These are phyloP conservation scores for Propithecus deckenii DNA, from an alignment of 2,797 vertebrate species.

Conservation along the genomic window DNA sequence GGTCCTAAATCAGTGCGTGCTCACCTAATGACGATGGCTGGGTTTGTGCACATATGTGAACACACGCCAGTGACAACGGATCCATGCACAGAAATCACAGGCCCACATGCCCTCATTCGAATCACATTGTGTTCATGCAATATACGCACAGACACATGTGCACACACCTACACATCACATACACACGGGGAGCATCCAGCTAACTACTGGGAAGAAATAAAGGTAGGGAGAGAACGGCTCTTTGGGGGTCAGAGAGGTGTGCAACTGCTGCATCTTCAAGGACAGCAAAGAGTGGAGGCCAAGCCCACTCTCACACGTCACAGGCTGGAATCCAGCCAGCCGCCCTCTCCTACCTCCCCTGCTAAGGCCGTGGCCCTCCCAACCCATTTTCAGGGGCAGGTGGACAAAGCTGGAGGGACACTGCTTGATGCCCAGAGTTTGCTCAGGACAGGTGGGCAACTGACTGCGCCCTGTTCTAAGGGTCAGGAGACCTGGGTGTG, in stretches of 20 bases:
- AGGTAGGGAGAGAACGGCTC: not conserved
- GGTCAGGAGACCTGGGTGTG: not conserved
- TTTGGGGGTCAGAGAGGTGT: not conserved
- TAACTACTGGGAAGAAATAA: not conserved
- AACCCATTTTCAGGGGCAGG: not conserved
- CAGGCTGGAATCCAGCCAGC: not conserved
- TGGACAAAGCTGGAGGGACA: not conserved
- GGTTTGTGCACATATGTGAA: not conserved
- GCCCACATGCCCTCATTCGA: not conserved
- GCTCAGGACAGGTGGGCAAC: not conserved
- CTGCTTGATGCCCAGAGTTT: not conserved
- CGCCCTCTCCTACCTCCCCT: not conserved
- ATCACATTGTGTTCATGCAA: not conserved
- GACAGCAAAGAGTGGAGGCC: not conserved
- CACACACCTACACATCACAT: not conserved
- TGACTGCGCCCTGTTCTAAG: not conserved
- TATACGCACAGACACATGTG: not conserved
- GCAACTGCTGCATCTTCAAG: not conserved
- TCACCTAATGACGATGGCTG: not conserved
- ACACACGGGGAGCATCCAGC: not conserved
- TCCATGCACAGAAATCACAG: not conserved
- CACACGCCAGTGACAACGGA: not conserved
- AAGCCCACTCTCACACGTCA: not conserved
- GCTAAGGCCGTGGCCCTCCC: not conserved
- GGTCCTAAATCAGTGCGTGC: not conserved